Percentiles rank a stretch among this genome's conserved stretches.
phyloP scores from a whole-genome alignment of 2,113 vertebrate genomes.

The Xiphophorus maculatus region DNA sequence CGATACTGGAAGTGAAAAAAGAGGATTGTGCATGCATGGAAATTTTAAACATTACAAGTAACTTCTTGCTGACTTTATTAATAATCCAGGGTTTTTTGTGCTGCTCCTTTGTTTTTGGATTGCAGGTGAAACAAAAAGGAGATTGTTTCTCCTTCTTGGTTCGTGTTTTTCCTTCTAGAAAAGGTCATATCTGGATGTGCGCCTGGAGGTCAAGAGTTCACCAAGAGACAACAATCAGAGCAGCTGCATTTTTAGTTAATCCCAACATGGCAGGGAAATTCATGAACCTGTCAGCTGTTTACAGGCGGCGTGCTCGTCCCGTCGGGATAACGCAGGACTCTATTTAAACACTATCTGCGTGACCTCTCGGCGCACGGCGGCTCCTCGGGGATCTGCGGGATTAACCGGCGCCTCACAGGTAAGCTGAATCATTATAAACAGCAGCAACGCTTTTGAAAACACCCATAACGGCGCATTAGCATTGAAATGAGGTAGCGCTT shows the following conservation, averaged over 20 bases:
- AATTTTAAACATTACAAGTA: no score
- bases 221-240: slow-evolving; percentile 6
- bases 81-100: no score
- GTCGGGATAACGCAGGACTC: slow-evolving; percentile 58
- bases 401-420: slow-evolving; percentile 66
- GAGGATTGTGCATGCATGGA: no score
- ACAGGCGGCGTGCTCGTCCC: slow-evolving; percentile 6
- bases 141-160: slow-evolving; percentile 38
- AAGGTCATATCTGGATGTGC: not conserved
- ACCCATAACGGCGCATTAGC: slow-evolving; percentile 66
- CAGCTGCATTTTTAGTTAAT: slow-evolving; percentile 9
- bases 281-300: slow-evolving; percentile 18
- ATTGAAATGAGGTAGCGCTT: slow-evolving; percentile 69
- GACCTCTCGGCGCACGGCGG: slow-evolving; percentile 61
- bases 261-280: slow-evolving; percentile 2
- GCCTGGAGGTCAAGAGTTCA: slow-evolving; percentile 29
- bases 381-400: slow-evolving; percentile 68
- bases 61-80: no score
- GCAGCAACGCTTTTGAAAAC: slow-evolving; percentile 57
- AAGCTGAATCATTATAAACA: slow-evolving; percentile 72
- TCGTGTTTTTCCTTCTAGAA: slow-evolving; percentile 16
- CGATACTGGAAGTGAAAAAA: no score
- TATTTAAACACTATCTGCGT: slow-evolving; percentile 72
- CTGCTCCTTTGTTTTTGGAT: not conserved
- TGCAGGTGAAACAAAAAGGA: slow-evolving; percentile 17